A percentile compares a stretch with the other conserved stretches of the same genome.
These are phyloP conservation scores for Phoenicopterus ruber DNA, from an alignment of 2,113 vertebrate species.

Conservation along the genomic window DNA sequence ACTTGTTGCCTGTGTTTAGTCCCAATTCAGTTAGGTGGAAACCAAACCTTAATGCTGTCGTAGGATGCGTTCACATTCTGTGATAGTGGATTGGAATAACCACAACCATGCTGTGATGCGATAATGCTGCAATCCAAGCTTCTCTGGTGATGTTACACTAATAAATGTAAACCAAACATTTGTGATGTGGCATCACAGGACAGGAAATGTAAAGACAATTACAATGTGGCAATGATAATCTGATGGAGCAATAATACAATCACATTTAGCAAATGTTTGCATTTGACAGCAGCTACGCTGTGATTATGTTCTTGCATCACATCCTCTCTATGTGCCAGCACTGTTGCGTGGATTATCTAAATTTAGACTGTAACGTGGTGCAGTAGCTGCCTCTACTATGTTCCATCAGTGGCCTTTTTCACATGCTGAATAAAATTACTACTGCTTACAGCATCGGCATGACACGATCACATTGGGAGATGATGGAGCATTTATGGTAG, in stretches of 20 bases:
- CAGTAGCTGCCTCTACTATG: not conserved
- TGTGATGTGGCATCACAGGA: not conserved
- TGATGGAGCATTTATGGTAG: accelerated
- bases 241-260: not conserved
- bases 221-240: not conserved
- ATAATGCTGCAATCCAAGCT: not conserved
- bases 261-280: not conserved
- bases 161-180: not conserved
- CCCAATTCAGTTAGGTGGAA: not conserved
- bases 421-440: accelerated
- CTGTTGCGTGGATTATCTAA: not conserved
- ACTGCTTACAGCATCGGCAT: accelerated
- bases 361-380: not conserved
- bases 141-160: not conserved
- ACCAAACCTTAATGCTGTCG: not conserved
- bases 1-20: not conserved
- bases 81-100: not conserved
- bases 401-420: not conserved
- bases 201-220: conserved; percentile 28
- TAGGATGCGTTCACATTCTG: not conserved
- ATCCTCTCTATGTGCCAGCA: not conserved
- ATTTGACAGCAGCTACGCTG: not conserved
- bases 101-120: not conserved
- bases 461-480: accelerated
- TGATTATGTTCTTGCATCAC: conserved; percentile 11